Conservation (phyloP, 2,797 vertebrate species). For the Squalus acanthias region DNA sequence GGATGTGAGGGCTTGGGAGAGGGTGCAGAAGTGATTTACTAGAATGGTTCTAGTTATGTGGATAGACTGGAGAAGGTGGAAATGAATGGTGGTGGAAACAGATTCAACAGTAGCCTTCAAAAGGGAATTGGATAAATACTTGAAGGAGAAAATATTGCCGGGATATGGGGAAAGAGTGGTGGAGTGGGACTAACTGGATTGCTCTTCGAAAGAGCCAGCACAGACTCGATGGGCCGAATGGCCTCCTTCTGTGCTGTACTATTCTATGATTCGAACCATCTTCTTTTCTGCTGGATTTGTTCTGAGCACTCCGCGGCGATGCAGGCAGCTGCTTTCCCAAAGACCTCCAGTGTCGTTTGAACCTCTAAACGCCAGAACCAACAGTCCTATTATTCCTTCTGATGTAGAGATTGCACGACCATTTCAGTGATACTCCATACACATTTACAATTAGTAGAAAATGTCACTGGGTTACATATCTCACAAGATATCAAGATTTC, state of each 20-base stretch:
- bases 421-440: neutral
- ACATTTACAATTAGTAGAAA: neutral
- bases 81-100: neutral
- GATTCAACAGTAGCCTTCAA: neutral
- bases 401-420: too few relatives aligned
- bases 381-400: neutral
- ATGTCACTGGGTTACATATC: too few relatives aligned
- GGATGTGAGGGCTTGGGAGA: too few relatives aligned
- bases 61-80: too few relatives aligned
- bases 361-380: neutral
- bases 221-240: too few relatives aligned
- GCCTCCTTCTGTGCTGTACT: neutral
- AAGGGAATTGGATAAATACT: neutral
- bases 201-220: neutral
- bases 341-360: neutral
- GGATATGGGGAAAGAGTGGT: neutral
- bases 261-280: neutral
- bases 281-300: neutral
- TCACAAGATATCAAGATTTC: neutral
- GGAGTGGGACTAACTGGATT: too few relatives aligned
- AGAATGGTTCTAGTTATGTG: too few relatives aligned
- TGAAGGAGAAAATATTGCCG: neutral
- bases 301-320: neutral
- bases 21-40: too few relatives aligned
- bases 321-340: neutral